A percentile compares a stretch with the other conserved stretches of the same genome.
Evolutionary conservation across 1,140 invertebrate species (phyloP).

Genomic region (Pogonomyrmex barbatus): DNA sequence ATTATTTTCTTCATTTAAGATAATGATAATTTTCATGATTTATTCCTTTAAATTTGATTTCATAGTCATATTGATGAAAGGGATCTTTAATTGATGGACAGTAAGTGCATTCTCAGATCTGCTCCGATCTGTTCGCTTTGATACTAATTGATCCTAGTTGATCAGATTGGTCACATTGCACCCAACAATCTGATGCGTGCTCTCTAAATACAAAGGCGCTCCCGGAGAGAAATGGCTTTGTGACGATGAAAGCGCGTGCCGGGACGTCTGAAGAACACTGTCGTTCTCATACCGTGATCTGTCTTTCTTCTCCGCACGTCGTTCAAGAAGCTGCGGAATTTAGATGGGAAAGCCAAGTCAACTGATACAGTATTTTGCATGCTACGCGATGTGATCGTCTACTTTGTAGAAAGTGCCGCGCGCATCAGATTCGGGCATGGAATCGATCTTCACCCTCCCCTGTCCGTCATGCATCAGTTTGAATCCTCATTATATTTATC

Average conservation of each 20-base stretch:
- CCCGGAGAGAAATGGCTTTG: slow-evolving; percentile 45
- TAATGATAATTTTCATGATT: slow-evolving; percentile 5
- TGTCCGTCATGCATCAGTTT: background rate
- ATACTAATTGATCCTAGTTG: slow-evolving; percentile 40
- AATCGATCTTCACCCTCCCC: slow-evolving; percentile 19
- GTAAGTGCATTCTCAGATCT: background rate
- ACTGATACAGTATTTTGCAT: slow-evolving; percentile 55
- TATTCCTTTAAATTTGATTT: background rate
- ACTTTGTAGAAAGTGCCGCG: slow-evolving; percentile 11
- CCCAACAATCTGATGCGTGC: slow-evolving; percentile 49
- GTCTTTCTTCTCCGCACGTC: slow-evolving; percentile 55
- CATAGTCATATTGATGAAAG: background rate
- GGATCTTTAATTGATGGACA: background rate
- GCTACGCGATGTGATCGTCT: slow-evolving; percentile 24
- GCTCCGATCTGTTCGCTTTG: background rate
- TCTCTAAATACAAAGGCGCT: slow-evolving; percentile 54
- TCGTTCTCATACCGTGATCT: slow-evolving; percentile 50
- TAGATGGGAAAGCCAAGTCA: slow-evolving; percentile 57
- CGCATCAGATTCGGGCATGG: slow-evolving; percentile 33
- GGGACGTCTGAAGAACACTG: slow-evolving; percentile 15
- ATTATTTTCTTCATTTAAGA: background rate
- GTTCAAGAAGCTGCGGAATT: slow-evolving; percentile 50
- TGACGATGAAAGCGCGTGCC: slow-evolving; percentile 41
- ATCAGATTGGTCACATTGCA: slow-evolving; percentile 44
- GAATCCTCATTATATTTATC: background rate